These are phyloP conservation scores for Buphagus erythrorhynchus DNA, from an alignment of 2,797 vertebrate genomes.

Conservation along the genomic window DNA sequence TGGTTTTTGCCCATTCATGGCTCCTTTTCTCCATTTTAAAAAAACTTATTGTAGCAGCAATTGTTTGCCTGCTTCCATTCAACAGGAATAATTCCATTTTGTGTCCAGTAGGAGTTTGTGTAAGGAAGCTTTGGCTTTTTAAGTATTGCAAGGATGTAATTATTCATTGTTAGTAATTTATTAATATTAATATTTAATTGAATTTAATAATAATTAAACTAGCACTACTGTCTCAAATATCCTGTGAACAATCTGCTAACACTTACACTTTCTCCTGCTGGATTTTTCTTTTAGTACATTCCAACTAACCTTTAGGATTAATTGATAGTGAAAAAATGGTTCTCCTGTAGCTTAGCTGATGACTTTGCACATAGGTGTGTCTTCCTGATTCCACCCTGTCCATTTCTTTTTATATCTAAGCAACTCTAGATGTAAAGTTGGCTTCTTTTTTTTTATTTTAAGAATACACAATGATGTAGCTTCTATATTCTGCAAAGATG, in stretches of 20 bases:
- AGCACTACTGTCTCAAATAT: background rate
- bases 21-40: background rate
- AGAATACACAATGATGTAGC: background rate
- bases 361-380: fast-evolving
- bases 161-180: background rate
- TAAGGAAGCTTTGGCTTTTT: background rate
- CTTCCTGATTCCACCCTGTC: background rate
- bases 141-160: background rate
- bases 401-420: background rate
- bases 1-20: background rate
- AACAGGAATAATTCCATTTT: background rate
- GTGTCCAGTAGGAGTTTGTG: background rate
- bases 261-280: background rate
- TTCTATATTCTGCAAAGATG: background rate
- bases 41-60: background rate
- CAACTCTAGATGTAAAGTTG: background rate
- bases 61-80: background rate
- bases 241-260: background rate
- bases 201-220: background rate
- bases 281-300: background rate
- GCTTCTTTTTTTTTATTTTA: background rate
- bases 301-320: background rate
- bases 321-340: background rate
- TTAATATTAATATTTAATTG: constrained; percentile 4
- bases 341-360: background rate